Evolutionary conservation across 2,113 vertebrate species (phyloP).

Genomic region (Heterocephalus glaber): DNA sequence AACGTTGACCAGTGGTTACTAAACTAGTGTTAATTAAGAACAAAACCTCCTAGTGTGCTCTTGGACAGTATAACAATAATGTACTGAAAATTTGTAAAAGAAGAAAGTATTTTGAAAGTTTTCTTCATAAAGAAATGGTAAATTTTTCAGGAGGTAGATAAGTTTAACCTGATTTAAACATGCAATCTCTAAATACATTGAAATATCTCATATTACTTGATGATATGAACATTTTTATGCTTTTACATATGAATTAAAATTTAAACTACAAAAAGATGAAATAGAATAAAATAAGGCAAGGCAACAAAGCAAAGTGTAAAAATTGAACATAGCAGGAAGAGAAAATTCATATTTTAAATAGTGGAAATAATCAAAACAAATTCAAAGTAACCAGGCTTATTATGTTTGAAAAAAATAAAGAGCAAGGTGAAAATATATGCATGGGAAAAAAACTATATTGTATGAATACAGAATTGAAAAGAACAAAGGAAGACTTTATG

Average conservation of each 20-base stretch:
- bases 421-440: neutral
- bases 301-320: neutral
- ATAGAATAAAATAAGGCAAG: neutral
- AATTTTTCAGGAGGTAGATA: neutral
- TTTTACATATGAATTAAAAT: neutral
- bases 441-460: neutral
- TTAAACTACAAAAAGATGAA: neutral
- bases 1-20: rapidly evolving
- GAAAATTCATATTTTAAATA: neutral
- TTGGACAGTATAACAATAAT: neutral
- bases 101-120: neutral
- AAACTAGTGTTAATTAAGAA: neutral
- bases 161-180: neutral
- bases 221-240: neutral
- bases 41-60: neutral
- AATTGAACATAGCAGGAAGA: neutral
- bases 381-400: neutral
- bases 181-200: neutral
- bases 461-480: neutral
- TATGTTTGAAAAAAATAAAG: slow-evolving; percentile 3
- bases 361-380: neutral
- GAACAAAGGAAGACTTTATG: neutral
- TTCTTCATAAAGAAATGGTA: neutral
- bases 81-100: neutral
- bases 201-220: neutral